These are phyloP conservation scores for Columbina picui DNA, from an alignment of 2,113 vertebrate genomes.

Conservation along the genomic window DNA sequence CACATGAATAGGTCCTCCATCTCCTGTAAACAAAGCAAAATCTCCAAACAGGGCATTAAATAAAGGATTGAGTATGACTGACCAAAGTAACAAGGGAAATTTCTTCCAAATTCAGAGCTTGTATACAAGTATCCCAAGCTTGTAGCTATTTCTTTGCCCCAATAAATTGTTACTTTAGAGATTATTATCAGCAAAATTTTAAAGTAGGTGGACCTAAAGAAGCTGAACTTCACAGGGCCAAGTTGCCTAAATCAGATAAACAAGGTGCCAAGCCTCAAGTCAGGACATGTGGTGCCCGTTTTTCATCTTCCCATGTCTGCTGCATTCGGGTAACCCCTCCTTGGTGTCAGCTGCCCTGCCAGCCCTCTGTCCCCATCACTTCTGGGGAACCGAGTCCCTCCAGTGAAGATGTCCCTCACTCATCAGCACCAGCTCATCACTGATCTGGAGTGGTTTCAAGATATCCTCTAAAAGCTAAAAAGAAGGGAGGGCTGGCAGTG, in stretches of 20 bases:
- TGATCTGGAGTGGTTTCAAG: background rate
- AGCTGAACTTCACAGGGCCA: background rate
- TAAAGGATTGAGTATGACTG: background rate
- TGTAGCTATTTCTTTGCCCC: background rate
- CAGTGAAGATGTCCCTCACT: background rate
- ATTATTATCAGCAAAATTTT: background rate
- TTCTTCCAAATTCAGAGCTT: background rate
- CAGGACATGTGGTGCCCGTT: background rate
- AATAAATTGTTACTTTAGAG: background rate
- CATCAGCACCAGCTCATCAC: background rate
- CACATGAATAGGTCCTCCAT: background rate
- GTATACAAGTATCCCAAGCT: background rate
- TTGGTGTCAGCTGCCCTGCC: background rate
- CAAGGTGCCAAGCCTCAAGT: background rate
- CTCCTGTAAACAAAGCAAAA: background rate
- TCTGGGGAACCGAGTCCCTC: background rate
- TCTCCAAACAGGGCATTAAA: background rate
- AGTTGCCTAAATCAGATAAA: background rate
- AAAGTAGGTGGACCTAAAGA: background rate
- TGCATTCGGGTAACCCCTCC: background rate
- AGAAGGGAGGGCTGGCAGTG: background rate
- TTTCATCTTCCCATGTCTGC: background rate
- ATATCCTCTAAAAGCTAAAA: background rate
- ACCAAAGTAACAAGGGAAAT: background rate
- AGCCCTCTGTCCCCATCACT: rapidly evolving